These are phyloP conservation scores for Proales similis DNA, from an alignment of 1,140 invertebrate genomes.

Conservation along the genomic window DNA sequence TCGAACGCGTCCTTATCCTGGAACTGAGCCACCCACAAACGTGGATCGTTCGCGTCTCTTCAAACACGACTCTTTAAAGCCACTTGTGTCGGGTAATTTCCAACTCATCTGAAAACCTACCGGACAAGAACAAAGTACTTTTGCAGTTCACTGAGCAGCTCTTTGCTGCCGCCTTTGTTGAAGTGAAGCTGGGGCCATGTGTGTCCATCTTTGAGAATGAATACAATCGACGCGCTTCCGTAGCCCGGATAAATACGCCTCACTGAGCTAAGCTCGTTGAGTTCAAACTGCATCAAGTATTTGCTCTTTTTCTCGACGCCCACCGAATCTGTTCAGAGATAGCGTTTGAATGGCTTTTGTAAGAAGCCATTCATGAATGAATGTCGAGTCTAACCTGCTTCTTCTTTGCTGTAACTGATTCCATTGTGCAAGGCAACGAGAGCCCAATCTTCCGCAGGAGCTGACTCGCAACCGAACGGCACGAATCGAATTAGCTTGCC, in stretches of 20 bases:
- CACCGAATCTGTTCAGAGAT: neutral
- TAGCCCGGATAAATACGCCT: constrained; percentile 46
- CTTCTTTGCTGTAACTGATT: constrained; percentile 8
- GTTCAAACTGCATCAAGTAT: constrained; percentile 52
- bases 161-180: constrained; percentile 72
- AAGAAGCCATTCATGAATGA: neutral
- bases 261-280: constrained; percentile 54
- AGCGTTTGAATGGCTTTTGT: too few species aligned
- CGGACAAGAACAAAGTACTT: constrained; percentile 53
- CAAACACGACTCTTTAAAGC: constrained; percentile 41
- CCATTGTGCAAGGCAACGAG: neutral
- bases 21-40: constrained; percentile 64
- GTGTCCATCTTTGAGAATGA: constrained; percentile 61
- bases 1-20: constrained; percentile 63
- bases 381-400: neutral
- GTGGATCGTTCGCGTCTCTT: constrained; percentile 64
- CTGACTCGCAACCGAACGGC: constrained; percentile 9
- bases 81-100: constrained; percentile 6
- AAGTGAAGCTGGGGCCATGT: constrained; percentile 73
- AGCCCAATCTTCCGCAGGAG: constrained; percentile 27
- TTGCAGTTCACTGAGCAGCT: constrained; percentile 61
- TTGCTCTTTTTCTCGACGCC: constrained; percentile 43
- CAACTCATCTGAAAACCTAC: constrained; percentile 42
- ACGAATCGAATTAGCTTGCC: constrained; percentile 13
- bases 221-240: constrained; percentile 52